Conservation (phyloP, 2,888 invertebrate species). For the Harpagoxenus sublaevis region DNA sequence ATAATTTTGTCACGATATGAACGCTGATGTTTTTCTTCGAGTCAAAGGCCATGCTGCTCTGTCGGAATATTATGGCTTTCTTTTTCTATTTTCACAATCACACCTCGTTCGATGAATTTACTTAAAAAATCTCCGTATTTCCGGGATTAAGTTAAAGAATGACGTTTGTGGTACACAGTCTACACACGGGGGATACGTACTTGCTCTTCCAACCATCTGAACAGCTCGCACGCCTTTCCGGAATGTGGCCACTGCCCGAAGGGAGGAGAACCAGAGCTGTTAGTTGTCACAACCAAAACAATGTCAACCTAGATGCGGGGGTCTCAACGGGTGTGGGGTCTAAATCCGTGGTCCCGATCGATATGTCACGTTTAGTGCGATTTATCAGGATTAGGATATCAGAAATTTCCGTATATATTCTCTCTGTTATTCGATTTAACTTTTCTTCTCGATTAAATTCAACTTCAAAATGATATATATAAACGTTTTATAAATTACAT, state of each 20-base stretch:
- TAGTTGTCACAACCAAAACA: slow-evolving; percentile 85
- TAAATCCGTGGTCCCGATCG: slow-evolving; percentile 70
- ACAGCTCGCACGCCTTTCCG: slow-evolving; percentile 99
- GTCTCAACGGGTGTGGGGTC: slow-evolving; percentile 69
- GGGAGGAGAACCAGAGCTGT: slow-evolving; percentile 87
- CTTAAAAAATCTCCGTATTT: slow-evolving; percentile 29
- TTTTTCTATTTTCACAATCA: slow-evolving; percentile 20
- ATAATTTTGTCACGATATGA: not conserved
- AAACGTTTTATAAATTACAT: not conserved
- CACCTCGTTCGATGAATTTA: slow-evolving; percentile 32
- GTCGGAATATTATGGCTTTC: not conserved
- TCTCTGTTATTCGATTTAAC: not conserved
- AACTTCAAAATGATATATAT: not conserved
- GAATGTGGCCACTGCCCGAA: slow-evolving; percentile 98
- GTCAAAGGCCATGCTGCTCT: slow-evolving; percentile 20
- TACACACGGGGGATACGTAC: slow-evolving; percentile 92
- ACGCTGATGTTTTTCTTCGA: not conserved
- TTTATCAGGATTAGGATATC: slow-evolving; percentile 3
- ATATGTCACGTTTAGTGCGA: slow-evolving; percentile 59
- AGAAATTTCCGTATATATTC: slow-evolving; percentile 1
- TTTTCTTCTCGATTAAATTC: not conserved
- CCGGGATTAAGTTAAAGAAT: slow-evolving; percentile 69
- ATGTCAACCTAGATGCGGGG: slow-evolving; percentile 81
- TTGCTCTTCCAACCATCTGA: slow-evolving; percentile 99
- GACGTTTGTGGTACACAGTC: slow-evolving; percentile 82